Evolutionary conservation across 2,113 vertebrate genomes (phyloP).

Genomic region (Castor canadensis): DNA sequence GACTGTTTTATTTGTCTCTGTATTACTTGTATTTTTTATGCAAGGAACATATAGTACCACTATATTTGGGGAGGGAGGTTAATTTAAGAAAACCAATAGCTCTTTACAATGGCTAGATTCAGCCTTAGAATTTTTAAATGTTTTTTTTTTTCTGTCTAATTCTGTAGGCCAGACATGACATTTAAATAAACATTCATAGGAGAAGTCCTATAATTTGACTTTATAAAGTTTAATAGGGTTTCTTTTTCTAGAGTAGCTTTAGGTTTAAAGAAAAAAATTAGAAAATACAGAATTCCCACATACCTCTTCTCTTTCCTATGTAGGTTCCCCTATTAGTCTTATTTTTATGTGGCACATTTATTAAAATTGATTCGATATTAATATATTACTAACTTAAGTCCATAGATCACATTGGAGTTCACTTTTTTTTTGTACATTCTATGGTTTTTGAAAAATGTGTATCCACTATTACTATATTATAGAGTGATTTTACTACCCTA

Average conservation of each 20-base stretch:
- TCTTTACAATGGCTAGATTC: neutral
- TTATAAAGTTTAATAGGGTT: neutral
- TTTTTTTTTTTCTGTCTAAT: neutral
- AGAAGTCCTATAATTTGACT: constrained; percentile 34
- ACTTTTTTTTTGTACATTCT: neutral
- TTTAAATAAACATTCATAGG: neutral
- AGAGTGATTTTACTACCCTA: neutral
- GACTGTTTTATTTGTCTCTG: neutral
- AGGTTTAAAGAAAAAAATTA: neutral
- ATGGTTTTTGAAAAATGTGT: neutral
- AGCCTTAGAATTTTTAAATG: constrained; percentile 31
- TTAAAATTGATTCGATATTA: neutral
- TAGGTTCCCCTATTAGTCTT: neutral
- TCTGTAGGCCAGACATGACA: neutral
- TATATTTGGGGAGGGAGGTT: neutral
- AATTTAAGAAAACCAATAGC: constrained; percentile 14
- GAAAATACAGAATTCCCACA: neutral
- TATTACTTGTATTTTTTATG: neutral
- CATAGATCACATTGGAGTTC: neutral
- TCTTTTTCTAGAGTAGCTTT: neutral
- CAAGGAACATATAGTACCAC: neutral
- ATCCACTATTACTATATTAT: neutral
- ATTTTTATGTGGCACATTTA: neutral
- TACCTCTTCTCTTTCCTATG: neutral
- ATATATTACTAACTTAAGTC: neutral